Evolutionary conservation across 2,888 invertebrate genomes (phyloP), one percentile per base, ranked within the genome.

Genomic region (Drosophila meridionalis): DNA sequence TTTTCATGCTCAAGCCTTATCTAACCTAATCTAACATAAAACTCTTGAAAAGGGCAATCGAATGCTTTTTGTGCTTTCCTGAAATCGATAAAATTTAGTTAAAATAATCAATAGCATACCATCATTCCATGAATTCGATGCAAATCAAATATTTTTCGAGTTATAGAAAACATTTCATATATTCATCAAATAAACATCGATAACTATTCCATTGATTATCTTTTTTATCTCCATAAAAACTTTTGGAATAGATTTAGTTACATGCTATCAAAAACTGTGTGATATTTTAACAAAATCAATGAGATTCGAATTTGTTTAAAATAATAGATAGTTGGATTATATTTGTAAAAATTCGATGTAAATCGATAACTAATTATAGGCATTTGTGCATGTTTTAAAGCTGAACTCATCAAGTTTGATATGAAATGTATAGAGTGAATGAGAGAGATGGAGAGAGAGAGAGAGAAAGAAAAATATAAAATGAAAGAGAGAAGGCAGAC

Each of bases 291-390:
- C 3, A n/a, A 30, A 45, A 26, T 26, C 14, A 5, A 14, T 12
- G 1, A 12, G 1, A 12, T 7, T 28, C 0, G 0, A 47, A 30
- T 12, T 7, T 28, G 6, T 30, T 8, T 7, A 0, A 30, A 30
- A 8, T 30, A 14, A 48, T 30, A 28, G 28, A 47, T 47, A 47
- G 3, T 1, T 14, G 4, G 2, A 2, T 5, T 4, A 14, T 9
- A 11, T 3, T 20, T 20, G 7, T 20, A 1, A 28, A 2, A 26
- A 28, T 8, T 50, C 32, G 5, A 4, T 32, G 1, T 4, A 32
- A 9, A 9, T 32, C 32, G 9, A 32, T 32, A 20, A 2, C 8
- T 1, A 20, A 43, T 20, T 20, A 20, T 9, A 43, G 4, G 4
- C 14, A 20, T n/a, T 9, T 9, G 8, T 20, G 20, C 20, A 20